Evolutionary conservation across 2,888 invertebrate genomes (phyloP).

Genomic region (Neoaliturus tenellus): DNA sequence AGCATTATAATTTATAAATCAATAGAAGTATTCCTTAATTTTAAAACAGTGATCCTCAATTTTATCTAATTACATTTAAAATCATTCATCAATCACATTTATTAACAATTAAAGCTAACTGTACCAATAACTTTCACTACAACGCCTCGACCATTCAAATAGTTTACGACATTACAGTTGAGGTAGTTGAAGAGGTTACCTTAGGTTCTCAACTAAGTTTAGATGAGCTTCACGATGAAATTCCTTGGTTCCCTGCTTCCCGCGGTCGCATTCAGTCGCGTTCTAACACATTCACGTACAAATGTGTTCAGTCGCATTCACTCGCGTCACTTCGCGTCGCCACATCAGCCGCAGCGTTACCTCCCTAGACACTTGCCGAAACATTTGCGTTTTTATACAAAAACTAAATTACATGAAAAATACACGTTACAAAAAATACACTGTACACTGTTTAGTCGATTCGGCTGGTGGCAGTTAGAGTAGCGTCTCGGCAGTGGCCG

Average conservation of each 20-base stretch:
- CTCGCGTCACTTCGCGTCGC: background rate
- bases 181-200: conserved; percentile 36
- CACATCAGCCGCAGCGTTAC: background rate
- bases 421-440: conserved; percentile 1
- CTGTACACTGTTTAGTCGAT: background rate
- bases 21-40: too few relatives aligned
- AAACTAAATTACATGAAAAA: conserved; percentile 2
- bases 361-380: background rate
- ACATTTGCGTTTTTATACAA: background rate
- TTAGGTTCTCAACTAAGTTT: background rate
- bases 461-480: conserved; percentile 13
- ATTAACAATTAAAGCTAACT: background rate
- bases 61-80: background rate
- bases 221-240: background rate
- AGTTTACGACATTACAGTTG: conserved; percentile 29
- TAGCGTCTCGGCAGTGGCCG: background rate
- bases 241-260: background rate
- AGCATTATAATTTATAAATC: too few relatives aligned
- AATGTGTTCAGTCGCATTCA: background rate
- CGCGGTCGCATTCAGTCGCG: background rate
- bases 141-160: conserved; percentile 1
- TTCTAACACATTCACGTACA: too few relatives aligned
- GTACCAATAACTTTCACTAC: background rate
- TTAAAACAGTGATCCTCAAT: too few relatives aligned
- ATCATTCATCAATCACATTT: background rate